These are phyloP conservation scores for Drosophila algonquin DNA, from an alignment of 2,888 invertebrate genomes.

Conservation along the genomic window DNA sequence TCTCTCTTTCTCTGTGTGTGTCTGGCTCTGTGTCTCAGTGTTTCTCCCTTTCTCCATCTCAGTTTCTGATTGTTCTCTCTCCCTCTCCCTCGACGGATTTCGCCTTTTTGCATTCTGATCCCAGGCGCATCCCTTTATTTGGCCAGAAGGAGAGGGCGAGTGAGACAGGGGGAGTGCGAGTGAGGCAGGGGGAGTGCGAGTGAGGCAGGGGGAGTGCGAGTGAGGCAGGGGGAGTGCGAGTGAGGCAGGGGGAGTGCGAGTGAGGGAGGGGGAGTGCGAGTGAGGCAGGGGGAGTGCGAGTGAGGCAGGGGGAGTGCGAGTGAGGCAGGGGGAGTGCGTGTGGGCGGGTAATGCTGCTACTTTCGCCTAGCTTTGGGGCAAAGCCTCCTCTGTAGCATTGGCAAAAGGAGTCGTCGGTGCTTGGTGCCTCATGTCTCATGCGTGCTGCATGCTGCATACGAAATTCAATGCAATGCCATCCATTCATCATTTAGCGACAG, in stretches of 20 bases:
- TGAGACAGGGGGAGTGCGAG: too few relatives aligned
- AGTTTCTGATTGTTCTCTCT: slow-evolving; percentile 20
- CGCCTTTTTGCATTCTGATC: slow-evolving; percentile 68
- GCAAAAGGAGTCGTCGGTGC: slow-evolving; percentile 25
- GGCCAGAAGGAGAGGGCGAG: slow-evolving; percentile 11
- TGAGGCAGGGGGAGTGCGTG: too few relatives aligned
- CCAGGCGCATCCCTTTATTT: slow-evolving; percentile 29
- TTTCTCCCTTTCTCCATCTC: slow-evolving; percentile 7
- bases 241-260: slow-evolving; percentile 18
- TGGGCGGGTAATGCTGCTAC: slow-evolving; percentile 52
- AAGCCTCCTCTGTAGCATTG: slow-evolving; percentile 50
- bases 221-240: too few relatives aligned
- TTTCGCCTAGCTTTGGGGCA: slow-evolving; percentile 55
- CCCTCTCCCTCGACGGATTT: slow-evolving; percentile 55
- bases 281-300: slow-evolving; percentile 11
- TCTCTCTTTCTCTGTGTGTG: slow-evolving; percentile 2
- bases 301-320: too few relatives aligned
- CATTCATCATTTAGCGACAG: slow-evolving; percentile 70
- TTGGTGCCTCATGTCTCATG: slow-evolving; percentile 25
- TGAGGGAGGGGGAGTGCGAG: too few relatives aligned
- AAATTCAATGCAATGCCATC: slow-evolving; percentile 39
- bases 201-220: not conserved
- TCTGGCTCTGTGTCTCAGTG: not conserved
- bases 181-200: too few relatives aligned
- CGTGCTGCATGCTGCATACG: slow-evolving; percentile 30